phyloP scores from a whole-genome alignment of 2,113 vertebrate species.

The Apodemus speciosus region DNA sequence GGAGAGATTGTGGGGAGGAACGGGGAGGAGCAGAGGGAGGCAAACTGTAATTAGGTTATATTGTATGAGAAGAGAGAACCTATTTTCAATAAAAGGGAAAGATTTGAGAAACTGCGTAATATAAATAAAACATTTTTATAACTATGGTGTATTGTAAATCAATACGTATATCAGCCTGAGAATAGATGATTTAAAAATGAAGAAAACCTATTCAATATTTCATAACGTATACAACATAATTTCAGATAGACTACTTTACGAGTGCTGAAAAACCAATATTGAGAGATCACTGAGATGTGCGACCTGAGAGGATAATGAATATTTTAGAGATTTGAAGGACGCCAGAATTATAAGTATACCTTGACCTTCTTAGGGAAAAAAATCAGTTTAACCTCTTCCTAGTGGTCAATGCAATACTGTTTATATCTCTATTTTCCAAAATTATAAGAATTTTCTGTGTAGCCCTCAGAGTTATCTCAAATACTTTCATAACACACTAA shows the following conservation, averaged over 20 bases:
- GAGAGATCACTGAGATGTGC: not conserved
- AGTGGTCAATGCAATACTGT: not conserved
- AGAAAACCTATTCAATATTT: not conserved
- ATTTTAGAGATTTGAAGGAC: not conserved
- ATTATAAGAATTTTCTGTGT: not conserved
- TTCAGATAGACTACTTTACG: not conserved
- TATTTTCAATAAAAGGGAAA: not conserved
- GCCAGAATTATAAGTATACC: not conserved
- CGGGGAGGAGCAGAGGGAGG: not conserved
- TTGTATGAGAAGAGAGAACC: not conserved
- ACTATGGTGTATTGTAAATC: not conserved
- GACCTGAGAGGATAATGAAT: not conserved
- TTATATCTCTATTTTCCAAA: not conserved
- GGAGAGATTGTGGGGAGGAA: not conserved
- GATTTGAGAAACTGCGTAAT: not conserved
- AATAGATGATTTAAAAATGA: conserved; percentile 2
- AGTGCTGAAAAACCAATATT: not conserved
- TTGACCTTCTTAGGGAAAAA: not conserved
- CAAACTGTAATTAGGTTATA: not conserved
- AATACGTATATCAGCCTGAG: not conserved
- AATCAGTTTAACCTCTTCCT: not conserved
- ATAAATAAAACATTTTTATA: not conserved
- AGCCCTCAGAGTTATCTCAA: not conserved
- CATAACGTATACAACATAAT: not conserved
- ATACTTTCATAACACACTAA: not conserved